These are phyloP conservation scores for Amphibalanus amphitrite DNA, from an alignment of 1,140 invertebrate genomes.

Conservation along the genomic window DNA sequence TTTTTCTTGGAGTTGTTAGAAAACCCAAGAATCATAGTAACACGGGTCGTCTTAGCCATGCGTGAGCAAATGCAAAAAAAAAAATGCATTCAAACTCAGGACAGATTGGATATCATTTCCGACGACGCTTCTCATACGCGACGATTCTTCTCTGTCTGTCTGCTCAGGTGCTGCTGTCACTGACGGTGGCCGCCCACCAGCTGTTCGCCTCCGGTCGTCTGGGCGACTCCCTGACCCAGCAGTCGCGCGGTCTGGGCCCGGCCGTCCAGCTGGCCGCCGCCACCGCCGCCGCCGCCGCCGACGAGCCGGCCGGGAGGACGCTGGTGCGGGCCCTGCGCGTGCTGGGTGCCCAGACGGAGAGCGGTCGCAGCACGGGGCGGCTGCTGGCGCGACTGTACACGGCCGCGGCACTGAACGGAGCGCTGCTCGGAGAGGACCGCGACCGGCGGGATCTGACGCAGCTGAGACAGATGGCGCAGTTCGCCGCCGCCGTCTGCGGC, in stretches of 20 bases:
- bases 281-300: not conserved
- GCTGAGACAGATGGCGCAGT: slow-evolving; percentile 38
- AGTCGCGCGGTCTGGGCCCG: not conserved
- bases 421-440: not conserved
- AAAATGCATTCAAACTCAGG: too few species aligned
- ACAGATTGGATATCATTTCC: too few species aligned
- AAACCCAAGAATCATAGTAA: too few species aligned
- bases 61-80: too few species aligned
- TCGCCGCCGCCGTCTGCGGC: slow-evolving; percentile 9
- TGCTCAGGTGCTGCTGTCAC: not conserved
- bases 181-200: not conserved
- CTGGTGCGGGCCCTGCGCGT: not conserved
- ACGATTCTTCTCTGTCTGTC: too few species aligned
- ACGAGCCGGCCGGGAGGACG: not conserved
- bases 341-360: not conserved
- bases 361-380: too few species aligned
- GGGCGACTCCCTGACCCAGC: not conserved
- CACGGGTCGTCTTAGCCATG: too few species aligned
- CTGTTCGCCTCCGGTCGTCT: not conserved
- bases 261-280: not conserved
- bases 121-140: too few species aligned
- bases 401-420: not conserved
- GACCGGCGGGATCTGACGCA: slow-evolving; percentile 29
- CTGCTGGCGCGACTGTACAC: not conserved
- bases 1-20: too few species aligned